Conservation (phyloP, 1,140 invertebrate species). For the Saccostrea cuccullata region DNA sequence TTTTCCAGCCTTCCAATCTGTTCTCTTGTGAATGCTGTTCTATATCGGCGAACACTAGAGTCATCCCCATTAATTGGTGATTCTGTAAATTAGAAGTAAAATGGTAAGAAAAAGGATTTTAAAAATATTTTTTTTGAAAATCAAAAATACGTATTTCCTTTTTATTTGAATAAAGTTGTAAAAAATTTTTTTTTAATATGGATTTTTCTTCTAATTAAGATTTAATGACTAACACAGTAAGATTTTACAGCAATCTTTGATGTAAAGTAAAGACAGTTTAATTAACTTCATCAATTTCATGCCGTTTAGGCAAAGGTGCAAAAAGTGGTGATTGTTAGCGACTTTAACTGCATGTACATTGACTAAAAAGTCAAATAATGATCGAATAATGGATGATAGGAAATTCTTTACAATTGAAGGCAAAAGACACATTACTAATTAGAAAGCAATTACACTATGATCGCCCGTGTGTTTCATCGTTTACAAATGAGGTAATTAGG, state of each 20-base stretch:
- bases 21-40: slow-evolving; percentile 98
- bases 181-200: too few relatives aligned
- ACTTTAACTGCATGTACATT: slow-evolving; percentile 11
- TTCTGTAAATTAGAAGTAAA: slow-evolving; percentile 50
- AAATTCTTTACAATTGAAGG: slow-evolving; percentile 30
- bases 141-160: too few relatives aligned
- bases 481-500: slow-evolving; percentile 32
- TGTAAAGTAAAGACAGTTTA: slow-evolving; percentile 11
- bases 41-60: slow-evolving; percentile 88
- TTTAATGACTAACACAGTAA: slow-evolving; percentile 7
- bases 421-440: slow-evolving; percentile 27
- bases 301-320: slow-evolving; percentile 19
- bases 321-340: slow-evolving; percentile 5
- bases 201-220: background rate
- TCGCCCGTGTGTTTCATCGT: slow-evolving; percentile 9
- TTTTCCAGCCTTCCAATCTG: slow-evolving; percentile 95
- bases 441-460: slow-evolving; percentile 10
- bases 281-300: slow-evolving; percentile 36
- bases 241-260: background rate
- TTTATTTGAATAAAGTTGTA: too few relatives aligned
- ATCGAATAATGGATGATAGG: slow-evolving; percentile 27
- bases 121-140: too few relatives aligned
- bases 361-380: background rate
- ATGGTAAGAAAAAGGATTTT: background rate
- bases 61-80: slow-evolving; percentile 66